These are phyloP conservation scores for Prosapia bicincta DNA, from an alignment of 2,888 invertebrate species.

Conservation along the genomic window DNA sequence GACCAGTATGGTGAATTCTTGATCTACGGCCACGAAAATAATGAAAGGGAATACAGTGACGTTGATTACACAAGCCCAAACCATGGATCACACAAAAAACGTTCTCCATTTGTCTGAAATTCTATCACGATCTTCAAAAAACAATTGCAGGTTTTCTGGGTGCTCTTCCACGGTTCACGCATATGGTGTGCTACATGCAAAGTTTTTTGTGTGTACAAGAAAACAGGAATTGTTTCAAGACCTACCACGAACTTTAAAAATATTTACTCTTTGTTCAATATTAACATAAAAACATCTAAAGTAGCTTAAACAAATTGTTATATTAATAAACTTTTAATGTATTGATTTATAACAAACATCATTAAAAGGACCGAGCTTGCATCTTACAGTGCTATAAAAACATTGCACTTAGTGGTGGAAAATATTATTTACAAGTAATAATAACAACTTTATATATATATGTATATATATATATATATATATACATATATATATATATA, in stretches of 20 bases:
- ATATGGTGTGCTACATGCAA: slow-evolving; percentile 4
- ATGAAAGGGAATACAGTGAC: not conserved
- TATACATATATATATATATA: too few species aligned
- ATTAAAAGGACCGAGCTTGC: too few species aligned
- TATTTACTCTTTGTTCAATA: too few species aligned
- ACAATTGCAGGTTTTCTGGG: slow-evolving; percentile 4
- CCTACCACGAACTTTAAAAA: not conserved
- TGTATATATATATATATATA: too few species aligned
- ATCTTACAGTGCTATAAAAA: too few species aligned
- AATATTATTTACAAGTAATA: too few species aligned
- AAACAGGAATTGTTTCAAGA: not conserved
- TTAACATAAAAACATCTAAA: too few species aligned
- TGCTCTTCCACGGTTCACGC: not conserved
- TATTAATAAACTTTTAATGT: too few species aligned
- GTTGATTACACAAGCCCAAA: not conserved
- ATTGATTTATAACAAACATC: too few species aligned
- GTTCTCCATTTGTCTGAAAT: slow-evolving; percentile 14
- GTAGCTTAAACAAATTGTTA: too few species aligned
- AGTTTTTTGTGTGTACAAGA: slow-evolving; percentile 7
- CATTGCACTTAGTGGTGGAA: too few species aligned
- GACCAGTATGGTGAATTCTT: not conserved
- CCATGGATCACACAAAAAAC: not conserved
- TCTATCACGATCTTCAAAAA: not conserved
- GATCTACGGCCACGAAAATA: not conserved
- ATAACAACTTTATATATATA: too few species aligned